A percentile compares a stretch with the other conserved stretches of the same genome.
These are phyloP conservation scores for Hippolais icterina DNA, from an alignment of 2,113 vertebrate genomes.

Conservation along the genomic window DNA sequence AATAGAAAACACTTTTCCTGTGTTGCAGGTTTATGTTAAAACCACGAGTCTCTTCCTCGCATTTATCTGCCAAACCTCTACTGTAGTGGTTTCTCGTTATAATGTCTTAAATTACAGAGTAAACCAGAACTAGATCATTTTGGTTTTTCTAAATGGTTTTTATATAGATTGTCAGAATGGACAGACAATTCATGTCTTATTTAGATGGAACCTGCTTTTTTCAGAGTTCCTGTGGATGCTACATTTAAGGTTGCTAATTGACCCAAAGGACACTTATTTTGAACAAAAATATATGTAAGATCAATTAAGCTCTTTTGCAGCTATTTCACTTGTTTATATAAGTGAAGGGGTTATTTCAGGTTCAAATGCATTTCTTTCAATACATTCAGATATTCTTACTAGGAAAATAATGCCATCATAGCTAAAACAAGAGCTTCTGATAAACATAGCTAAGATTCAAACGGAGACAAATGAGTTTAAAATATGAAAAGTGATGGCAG, in stretches of 20 bases:
- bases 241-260: slow-evolving; percentile 25
- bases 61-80: slow-evolving; percentile 34
- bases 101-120: slow-evolving; percentile 49
- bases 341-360: not conserved
- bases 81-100: slow-evolving; percentile 30
- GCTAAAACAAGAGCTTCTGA: not conserved
- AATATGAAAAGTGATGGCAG: slow-evolving; percentile 16
- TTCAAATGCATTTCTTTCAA: slow-evolving; percentile 1
- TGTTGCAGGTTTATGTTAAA: not conserved
- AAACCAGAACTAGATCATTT: slow-evolving; percentile 1
- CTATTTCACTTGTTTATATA: not conserved
- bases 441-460: not conserved
- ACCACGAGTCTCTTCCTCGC: not conserved
- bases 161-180: slow-evolving; percentile 37
- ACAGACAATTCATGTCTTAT: not conserved
- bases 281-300: slow-evolving; percentile 5
- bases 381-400: not conserved
- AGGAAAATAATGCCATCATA: not conserved
- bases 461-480: slow-evolving; percentile 26
- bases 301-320: not conserved
- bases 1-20: slow-evolving; percentile 53
- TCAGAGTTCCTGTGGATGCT: slow-evolving; percentile 12
- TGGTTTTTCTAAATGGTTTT: slow-evolving; percentile 46
- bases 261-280: not conserved
- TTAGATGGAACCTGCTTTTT: slow-evolving; percentile 10